Base-by-base conservation (phyloP, 2,113 vertebrate genomes). In the Cacatua alba region DNA sequence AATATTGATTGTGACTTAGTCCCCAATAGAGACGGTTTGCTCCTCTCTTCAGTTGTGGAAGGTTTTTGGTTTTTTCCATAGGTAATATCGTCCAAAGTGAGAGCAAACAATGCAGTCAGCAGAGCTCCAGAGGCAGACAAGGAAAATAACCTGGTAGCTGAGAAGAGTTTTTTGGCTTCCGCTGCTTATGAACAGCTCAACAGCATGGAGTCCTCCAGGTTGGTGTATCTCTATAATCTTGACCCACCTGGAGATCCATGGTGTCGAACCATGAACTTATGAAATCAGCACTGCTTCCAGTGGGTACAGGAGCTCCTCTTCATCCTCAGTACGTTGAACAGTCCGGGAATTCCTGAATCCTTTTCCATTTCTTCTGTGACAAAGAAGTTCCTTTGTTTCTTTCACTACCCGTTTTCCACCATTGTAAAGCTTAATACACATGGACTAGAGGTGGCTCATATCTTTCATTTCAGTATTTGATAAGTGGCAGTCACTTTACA, bases 231-330 rank as follows among this genome's bases (percentile, higher is more conserved):
- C 96, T 97, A 97, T 97, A 98, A 93, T 64, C 96, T 97, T 98
- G 98, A 98, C 98, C 98, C 98, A 98, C 98, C 98, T 98, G 98
- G 98, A 98, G 98, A 98, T 98, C 98, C 98, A 98, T 98, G 98
- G 97, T 98, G 98, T 97, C 93, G 98, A 98, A 98, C 97, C 96
- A 95, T 98, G 98, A 98, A 98, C 97, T 96, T 96, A 94, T 23
- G 89, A 92, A 94, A 95, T 92, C 92, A 96, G 84, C 71, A 41
- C 60, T 84, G 96, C 88, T 95, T 96, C 93, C 94, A 78, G n/a
- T 70, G 71, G 76, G 70, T 86, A 55, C 25, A 51, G 64, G 21
- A 78, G 55, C 9, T 98, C 96, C 81, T 97, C 97, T 98, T 98
- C 98, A 89, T 94, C 96, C 75, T 65, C 75, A 69, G 24, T 3